These are phyloP conservation scores for Setophaga kirtlandii DNA, from an alignment of 2,113 vertebrate species.

Conservation along the genomic window DNA sequence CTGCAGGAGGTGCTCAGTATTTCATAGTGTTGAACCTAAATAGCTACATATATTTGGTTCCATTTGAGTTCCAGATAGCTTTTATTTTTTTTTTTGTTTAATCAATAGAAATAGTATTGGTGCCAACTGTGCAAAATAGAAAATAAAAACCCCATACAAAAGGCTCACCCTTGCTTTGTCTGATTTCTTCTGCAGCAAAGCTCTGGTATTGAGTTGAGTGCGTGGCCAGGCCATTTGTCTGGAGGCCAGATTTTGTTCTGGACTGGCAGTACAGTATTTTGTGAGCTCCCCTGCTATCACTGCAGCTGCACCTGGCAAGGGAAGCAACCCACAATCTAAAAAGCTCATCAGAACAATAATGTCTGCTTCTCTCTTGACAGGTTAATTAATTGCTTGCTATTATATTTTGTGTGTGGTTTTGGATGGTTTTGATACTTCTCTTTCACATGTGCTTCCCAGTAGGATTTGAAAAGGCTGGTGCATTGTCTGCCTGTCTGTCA, in stretches of 20 bases:
- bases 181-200: background rate
- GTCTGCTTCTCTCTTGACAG: conserved; percentile 44
- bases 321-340: conserved; percentile 8
- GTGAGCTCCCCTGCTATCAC: background rate
- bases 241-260: conserved; percentile 23
- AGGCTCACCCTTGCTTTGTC: background rate
- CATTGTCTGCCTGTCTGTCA: conserved; percentile 48
- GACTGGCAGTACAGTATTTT: background rate
- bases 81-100: background rate
- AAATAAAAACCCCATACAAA: background rate
- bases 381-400: conserved; percentile 47
- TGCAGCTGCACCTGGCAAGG: conserved; percentile 60
- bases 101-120: background rate
- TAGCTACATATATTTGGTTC: background rate
- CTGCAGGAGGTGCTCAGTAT: background rate
- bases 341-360: conserved; percentile 26
- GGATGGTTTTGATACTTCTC: conserved; percentile 27
- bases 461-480: conserved; percentile 8
- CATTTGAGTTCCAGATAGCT: background rate
- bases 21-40: background rate
- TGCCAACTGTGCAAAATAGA: background rate
- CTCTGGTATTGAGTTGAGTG: background rate
- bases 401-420: conserved; percentile 42
- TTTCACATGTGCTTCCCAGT: background rate
- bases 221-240: background rate